These are phyloP conservation scores for Poeciliopsis turneri DNA, from an alignment of 2,797 vertebrate genomes.

Conservation along the genomic window DNA sequence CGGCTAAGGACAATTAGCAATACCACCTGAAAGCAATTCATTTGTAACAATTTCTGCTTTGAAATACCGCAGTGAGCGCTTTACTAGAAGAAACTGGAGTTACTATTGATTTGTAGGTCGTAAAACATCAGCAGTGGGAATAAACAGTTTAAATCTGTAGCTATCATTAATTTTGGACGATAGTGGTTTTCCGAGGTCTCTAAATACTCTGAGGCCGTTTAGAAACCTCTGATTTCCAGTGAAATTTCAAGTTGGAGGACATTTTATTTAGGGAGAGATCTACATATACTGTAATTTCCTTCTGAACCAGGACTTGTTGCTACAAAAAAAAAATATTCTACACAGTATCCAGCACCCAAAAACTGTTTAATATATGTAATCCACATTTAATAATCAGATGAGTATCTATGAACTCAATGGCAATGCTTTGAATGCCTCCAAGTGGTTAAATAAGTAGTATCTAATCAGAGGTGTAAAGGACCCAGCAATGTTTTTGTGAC, in stretches of 20 bases:
- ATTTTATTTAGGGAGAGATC: neutral
- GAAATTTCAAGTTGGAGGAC: neutral
- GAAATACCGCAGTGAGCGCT: neutral
- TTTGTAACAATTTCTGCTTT: neutral
- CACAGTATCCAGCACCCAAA: neutral
- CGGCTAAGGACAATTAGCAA: neutral
- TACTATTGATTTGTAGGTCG: neutral
- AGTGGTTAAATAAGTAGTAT: neutral
- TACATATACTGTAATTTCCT: neutral
- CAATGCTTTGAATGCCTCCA: neutral
- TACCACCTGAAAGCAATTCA: neutral
- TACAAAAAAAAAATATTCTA: neutral
- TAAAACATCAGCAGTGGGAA: neutral
- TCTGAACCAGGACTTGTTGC: neutral
- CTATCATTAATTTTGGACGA: neutral
- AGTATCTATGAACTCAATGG: neutral
- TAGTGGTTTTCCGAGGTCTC: no score
- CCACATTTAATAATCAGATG: neutral
- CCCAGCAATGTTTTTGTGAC: neutral
- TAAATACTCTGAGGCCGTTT: no score
- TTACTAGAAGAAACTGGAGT: neutral
- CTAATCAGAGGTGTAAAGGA: neutral
- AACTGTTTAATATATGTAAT: neutral
- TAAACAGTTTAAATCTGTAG: neutral
- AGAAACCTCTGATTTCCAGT: neutral